A percentile compares a stretch with the other conserved stretches of the same genome.
Evolutionary conservation across 1,140 invertebrate genomes (phyloP).

Genomic region (Tenebrio molitor): DNA sequence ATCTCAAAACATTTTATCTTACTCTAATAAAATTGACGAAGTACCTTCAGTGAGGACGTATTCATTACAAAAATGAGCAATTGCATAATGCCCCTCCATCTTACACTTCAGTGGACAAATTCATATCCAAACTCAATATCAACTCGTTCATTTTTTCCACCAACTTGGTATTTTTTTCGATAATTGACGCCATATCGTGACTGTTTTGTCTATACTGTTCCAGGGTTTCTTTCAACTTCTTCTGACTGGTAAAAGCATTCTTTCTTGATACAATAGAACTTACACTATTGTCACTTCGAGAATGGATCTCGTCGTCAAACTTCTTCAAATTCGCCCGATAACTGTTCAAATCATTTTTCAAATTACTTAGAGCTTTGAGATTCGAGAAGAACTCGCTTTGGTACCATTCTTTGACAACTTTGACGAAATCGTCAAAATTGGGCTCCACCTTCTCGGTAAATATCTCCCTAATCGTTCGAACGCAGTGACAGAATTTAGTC

Average conservation of each 20-base stretch:
- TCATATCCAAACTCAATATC: neutral
- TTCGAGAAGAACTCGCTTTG: neutral
- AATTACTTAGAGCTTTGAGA: neutral
- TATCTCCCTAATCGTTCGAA: conserved; percentile 1
- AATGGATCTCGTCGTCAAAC: neutral
- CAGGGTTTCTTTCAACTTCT: neutral
- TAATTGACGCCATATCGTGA: neutral
- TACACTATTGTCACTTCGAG: neutral
- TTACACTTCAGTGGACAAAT: neutral
- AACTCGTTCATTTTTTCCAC: neutral
- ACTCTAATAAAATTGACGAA: no score
- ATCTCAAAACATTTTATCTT: no score
- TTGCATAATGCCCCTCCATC: neutral
- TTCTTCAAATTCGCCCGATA: neutral
- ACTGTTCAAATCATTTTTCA: conserved; percentile 1
- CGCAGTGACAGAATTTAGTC: conserved; percentile 1
- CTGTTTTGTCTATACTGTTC: neutral
- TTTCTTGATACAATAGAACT: neutral
- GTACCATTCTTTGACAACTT: neutral
- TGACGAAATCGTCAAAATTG: neutral
- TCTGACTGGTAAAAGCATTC: no score
- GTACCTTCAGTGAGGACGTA: no score
- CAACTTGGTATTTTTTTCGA: neutral
- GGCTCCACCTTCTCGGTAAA: conserved; percentile 12
- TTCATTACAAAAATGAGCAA: neutral